Evolutionary conservation across 2,797 vertebrate species (phyloP), one percentile per base, ranked within the genome.

Genomic region (Bovichtus diacanthus): DNA sequence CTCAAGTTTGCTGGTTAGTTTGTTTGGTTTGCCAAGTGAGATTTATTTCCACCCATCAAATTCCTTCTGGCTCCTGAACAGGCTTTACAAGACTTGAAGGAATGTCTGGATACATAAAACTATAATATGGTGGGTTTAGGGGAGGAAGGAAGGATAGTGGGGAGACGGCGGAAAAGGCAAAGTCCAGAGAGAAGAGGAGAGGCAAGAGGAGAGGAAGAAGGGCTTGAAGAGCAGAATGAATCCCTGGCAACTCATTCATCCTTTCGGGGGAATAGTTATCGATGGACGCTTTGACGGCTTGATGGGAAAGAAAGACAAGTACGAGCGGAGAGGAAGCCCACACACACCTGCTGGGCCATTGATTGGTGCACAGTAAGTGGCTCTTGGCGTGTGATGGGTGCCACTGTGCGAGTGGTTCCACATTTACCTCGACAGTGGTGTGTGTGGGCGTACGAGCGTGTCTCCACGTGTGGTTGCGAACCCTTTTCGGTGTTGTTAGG

Each of bases 341-440:
- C 46, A 39, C 55, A 51, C 46, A 71, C 70, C 74, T 74, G 54
- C 69, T 10, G 46, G n/a, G 73, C 23, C 58, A 59, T 56, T 70
- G 82, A 82, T 76, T 62, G 44, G 58, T 34, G 38, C 53, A 0
- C 43, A 4, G 2, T 53, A 9, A 68, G 71, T 64, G 39, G 46
- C 60, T 76, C 73, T 56, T 39, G 0, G 77, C 12, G 2, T 49
- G 74, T 34, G 66, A 75, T 77, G 77, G 76, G 65, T 60, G 70
- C 78, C 4, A 0, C 36, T 69, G 59, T 44, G 73, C 7, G 6
- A 66, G 19, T 23, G 15, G 10, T 11, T 12, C 36, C 58, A 16
- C 8, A 6, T 67, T 79, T 69, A 74, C 46, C 43, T 56, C 25
- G 39, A 41, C 47, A 23, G 44, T 10, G 15, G 46, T 55, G 66